These are phyloP conservation scores for Rotaria sp. DNA, from an alignment of 2,888 invertebrate genomes.

Conservation along the genomic window DNA sequence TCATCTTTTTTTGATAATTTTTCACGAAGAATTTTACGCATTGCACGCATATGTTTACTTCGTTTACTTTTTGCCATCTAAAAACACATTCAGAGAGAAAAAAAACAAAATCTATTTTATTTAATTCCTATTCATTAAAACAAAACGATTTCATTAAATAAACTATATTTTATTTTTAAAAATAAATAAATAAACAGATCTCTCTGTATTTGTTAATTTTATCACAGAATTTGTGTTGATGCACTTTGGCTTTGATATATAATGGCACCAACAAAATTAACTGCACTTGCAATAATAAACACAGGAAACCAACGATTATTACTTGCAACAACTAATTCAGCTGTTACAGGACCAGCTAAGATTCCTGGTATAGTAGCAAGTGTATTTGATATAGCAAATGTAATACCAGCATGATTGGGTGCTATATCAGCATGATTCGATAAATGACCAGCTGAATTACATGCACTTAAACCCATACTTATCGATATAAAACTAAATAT, in stretches of 20 bases:
- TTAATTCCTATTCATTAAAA: too few species aligned
- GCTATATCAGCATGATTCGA: slow-evolving; percentile 72
- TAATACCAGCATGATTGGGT: slow-evolving; percentile 69
- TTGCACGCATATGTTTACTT: neutral
- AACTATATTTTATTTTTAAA: too few species aligned
- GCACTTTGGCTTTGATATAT: slow-evolving; percentile 69
- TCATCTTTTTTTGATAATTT: neutral
- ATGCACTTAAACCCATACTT: slow-evolving; percentile 69
- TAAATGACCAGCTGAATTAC: slow-evolving; percentile 69
- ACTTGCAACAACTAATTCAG: slow-evolving; percentile 66
- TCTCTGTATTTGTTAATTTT: neutral
- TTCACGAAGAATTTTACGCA: too few species aligned
- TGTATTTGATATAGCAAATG: slow-evolving; percentile 70
- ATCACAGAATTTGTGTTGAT: slow-evolving; percentile 36
- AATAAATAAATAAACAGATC: neutral
- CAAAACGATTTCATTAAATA: too few species aligned
- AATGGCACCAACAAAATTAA: slow-evolving; percentile 68
- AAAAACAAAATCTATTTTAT: too few species aligned
- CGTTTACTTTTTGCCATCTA: neutral
- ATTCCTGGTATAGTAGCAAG: slow-evolving; percentile 70
- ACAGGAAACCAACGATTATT: slow-evolving; percentile 70
- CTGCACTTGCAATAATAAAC: slow-evolving; percentile 66
- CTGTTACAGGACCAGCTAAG: slow-evolving; percentile 69
- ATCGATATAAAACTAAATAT: slow-evolving; percentile 64
- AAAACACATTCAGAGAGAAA: neutral